Base-by-base conservation (phyloP, 2,113 vertebrate genomes). In the Chaetops frenatus region DNA sequence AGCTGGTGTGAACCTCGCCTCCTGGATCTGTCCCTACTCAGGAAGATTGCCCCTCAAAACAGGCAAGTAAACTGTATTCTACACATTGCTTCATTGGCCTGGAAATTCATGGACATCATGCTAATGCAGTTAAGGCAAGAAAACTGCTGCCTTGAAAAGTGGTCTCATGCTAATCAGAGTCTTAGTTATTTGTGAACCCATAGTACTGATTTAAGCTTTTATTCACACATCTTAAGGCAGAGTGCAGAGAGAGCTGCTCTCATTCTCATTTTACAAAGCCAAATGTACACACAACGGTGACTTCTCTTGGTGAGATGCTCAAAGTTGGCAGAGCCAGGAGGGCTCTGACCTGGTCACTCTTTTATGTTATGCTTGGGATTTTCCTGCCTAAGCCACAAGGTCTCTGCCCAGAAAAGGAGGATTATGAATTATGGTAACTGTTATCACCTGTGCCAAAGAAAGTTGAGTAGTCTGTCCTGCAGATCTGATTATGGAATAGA, bases 301-400 rank as follows among this genome's bases (percentile, higher is more conserved):
- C 13, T 17, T 58, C 21, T 82, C 15, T 42, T 72, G 25, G 12
- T 9, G 35, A 72, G 29, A 72, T 60, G 22, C 11, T 72, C 15
- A 48, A 73, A 86, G 28, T 1, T 54, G 27, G 7, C 64, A 60
- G 33, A 64, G 21, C 10, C 22, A 10, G 29, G 8, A 54, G 57
- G 16, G 51, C 28, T 50, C 20, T 64, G 20, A 67, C 29, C 4
- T 3, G 35, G 6, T 64, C 15, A 51, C 21, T 56, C 40, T 83
- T 80, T 29, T 7, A 13, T 22, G 33, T 22, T 60, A 10, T 25
- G 33, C 15, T 80, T 65, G 57, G 7, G 24, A 60, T 57, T 57
- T 24, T 81, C 23, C 29, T 77, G 72, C 29, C 11, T 71, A 3
- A 3, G 5, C 19, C 28, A 31, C 0, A 0, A 29, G 24, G 15